Conservation (phyloP, 2,113 vertebrate species). For the Bos indicus region DNA sequence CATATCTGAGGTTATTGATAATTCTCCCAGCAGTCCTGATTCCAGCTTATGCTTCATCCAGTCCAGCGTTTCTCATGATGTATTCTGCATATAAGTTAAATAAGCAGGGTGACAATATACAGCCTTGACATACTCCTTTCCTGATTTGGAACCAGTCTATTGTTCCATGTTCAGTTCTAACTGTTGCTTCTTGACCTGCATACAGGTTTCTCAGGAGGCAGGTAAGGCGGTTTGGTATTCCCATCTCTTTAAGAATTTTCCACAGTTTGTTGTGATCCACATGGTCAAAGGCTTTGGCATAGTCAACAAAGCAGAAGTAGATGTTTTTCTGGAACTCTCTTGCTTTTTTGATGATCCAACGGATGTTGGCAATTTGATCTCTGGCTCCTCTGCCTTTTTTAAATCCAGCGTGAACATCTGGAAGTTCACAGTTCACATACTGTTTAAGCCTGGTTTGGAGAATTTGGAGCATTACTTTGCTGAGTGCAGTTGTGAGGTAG, state of each 20-base stretch:
- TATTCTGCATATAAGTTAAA: background rate
- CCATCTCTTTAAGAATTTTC: background rate
- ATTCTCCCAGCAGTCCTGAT: background rate
- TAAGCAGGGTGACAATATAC: background rate
- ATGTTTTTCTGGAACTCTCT: background rate
- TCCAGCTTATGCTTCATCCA: background rate
- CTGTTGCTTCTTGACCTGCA: background rate
- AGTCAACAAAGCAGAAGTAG: background rate
- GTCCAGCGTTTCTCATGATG: background rate
- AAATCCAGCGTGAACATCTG: background rate
- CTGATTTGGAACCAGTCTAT: background rate
- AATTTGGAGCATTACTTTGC: background rate
- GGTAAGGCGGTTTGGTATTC: background rate
- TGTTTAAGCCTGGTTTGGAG: background rate
- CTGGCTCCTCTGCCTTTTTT: background rate
- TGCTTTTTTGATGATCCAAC: background rate
- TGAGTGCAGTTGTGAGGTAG: background rate
- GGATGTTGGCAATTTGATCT: background rate
- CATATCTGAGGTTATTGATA: background rate
- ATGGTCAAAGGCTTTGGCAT: background rate
- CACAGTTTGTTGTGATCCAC: background rate
- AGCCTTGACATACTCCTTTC: background rate
- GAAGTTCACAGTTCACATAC: background rate
- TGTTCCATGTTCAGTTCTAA: background rate
- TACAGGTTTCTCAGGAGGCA: background rate